Conservation (phyloP, 2,113 vertebrate species). For the Dicentrarchus labrax region DNA sequence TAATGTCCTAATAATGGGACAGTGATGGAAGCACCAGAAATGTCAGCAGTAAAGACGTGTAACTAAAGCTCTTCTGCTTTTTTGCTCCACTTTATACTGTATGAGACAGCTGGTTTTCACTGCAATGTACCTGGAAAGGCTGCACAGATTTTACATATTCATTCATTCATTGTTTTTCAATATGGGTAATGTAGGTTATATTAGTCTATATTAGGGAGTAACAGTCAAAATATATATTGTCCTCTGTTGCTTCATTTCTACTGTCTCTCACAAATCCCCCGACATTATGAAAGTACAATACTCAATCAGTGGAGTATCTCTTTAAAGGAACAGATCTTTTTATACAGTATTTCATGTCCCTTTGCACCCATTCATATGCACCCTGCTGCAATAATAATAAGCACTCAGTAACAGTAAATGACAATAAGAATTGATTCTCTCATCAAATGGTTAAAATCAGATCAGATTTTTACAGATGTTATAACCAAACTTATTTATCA, state of each 20-base stretch:
- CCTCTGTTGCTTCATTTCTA: neutral
- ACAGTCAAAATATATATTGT: neutral
- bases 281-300: neutral
- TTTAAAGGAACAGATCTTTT: neutral
- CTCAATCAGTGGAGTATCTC: neutral
- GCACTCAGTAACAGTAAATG: too few relatives aligned
- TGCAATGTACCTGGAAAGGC: neutral
- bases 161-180: neutral
- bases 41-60: constrained; percentile 17
- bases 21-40: constrained; percentile 31
- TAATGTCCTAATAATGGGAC: constrained; percentile 19
- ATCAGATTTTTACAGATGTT: neutral
- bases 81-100: neutral
- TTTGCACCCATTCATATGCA: too few relatives aligned
- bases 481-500: neutral
- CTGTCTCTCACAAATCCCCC: too few relatives aligned
- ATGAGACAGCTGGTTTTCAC: neutral
- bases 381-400: too few relatives aligned
- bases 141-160: neutral
- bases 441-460: too few relatives aligned
- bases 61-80: neutral
- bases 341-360: neutral
- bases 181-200: neutral
- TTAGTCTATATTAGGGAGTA: neutral
- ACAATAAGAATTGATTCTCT: too few relatives aligned